phyloP scores from a whole-genome alignment of 2,797 vertebrate genomes.

The Clarias fuscus region DNA sequence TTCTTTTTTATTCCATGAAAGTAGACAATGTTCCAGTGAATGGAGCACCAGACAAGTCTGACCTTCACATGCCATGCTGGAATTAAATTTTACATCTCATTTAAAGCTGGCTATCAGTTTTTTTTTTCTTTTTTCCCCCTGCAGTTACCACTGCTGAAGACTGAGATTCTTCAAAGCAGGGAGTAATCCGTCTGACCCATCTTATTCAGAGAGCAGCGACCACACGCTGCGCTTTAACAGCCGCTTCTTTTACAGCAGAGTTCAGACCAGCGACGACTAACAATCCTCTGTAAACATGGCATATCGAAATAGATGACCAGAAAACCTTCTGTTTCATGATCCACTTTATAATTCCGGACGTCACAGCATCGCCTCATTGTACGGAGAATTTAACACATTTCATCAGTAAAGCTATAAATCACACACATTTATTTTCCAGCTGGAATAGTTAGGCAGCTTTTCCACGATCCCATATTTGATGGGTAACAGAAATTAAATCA shows the following conservation, averaged over 20 bases:
- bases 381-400: neutral
- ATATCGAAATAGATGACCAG: slow-evolving; percentile 7
- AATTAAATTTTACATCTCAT: slow-evolving; percentile 77
- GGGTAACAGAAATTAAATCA: too few species aligned
- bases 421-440: too few species aligned
- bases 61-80: slow-evolving; percentile 67
- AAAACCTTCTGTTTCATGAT: neutral
- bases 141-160: slow-evolving; percentile 72
- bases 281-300: slow-evolving; percentile 3
- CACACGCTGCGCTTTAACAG: slow-evolving; percentile 56
- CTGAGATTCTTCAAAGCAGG: slow-evolving; percentile 69
- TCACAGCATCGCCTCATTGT: neutral
- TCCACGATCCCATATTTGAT: too few species aligned
- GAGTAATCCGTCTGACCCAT: slow-evolving; percentile 77
- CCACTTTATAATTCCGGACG: neutral
- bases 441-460: too few species aligned
- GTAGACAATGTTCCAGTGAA: slow-evolving; percentile 50
- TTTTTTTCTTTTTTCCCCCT: slow-evolving; percentile 51
- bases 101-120: slow-evolving; percentile 67
- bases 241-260: neutral
- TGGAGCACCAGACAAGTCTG: slow-evolving; percentile 50
- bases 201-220: slow-evolving; percentile 69
- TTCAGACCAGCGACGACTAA: slow-evolving; percentile 5
- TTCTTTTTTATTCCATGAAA: slow-evolving; percentile 35
- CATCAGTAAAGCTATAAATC: too few species aligned